Evolutionary conservation across 2,797 vertebrate species (phyloP), one percentile per base, ranked within the genome.

Genomic region (Cossypha heuglini): DNA sequence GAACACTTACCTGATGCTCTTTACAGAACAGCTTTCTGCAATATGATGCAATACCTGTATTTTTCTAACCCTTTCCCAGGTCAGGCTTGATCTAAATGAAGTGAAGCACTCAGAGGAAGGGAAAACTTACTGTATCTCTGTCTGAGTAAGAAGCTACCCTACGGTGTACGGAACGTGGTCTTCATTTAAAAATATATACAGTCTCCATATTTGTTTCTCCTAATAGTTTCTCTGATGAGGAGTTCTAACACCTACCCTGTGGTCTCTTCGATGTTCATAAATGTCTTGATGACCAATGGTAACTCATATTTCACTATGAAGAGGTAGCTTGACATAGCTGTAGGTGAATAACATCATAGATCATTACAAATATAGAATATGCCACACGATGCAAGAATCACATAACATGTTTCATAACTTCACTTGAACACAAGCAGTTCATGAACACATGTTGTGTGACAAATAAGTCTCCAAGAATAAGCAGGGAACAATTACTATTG

Each of bases 291-390:
- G 97, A 99, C 99, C 94, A 99, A 98, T 85, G 99, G 99, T 96
- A 99, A 98, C 97, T 99, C 99, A 82, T 99, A 99, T 97, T 99
- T 99, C 97, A 99, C 99, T 86, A 99, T 99, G 98, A 98, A 99
- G 98, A 99, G 99, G 98, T 99, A 99, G 98, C 99, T 99, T 81
- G 99, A 99, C 99, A 99, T 99, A 97, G 99, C 99, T 99, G 98
- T 80, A 96, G 95, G 68, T 95, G 88, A 97, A 98, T 96, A 96
- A 91, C 88, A 98, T 97, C 97, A 98, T 94, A 97, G 88, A 95
- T 97, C 94, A 97, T 97, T 98, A 98, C 97, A 97, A 96, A 97
- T 95, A 96, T 42, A 97, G 96, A 97, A 97, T 92, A 96, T 74
- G 93, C 51, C 90, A 97, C 42, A 93, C 21, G 96, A 97, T 93